These are phyloP conservation scores for Pantherophis vulpinus DNA, from an alignment of 2,797 vertebrate genomes.

Conservation along the genomic window DNA sequence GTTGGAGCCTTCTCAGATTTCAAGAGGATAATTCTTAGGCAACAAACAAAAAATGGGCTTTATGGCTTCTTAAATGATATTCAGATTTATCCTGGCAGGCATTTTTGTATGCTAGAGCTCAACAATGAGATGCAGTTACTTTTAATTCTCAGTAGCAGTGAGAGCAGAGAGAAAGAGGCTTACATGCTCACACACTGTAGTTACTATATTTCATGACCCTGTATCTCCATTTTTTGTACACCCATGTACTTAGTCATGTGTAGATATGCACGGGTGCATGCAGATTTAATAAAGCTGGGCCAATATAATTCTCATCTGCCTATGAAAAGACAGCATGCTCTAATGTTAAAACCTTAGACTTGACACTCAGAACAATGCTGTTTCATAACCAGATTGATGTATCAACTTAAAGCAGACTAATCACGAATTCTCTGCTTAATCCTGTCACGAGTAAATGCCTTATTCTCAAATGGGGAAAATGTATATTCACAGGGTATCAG, in stretches of 20 bases:
- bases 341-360: not conserved
- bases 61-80: not conserved
- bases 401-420: not conserved
- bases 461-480: too few species aligned
- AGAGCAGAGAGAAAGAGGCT: not conserved
- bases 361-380: not conserved
- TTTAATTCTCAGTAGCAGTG: not conserved
- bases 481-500: too few species aligned
- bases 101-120: not conserved
- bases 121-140: too few species aligned
- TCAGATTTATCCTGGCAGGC: not conserved
- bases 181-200: not conserved
- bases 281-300: not conserved
- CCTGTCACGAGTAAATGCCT: too few species aligned
- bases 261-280: not conserved
- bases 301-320: not conserved
- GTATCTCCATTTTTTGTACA: not conserved
- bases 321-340: not conserved
- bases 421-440: not conserved
- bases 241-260: not conserved
- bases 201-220: not conserved
- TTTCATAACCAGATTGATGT: not conserved
- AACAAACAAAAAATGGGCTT: too few species aligned
- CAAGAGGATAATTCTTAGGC: not conserved
- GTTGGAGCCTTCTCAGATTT: not conserved